Conservation (phyloP, 2,888 invertebrate genomes). For the Euplexia lucipara region DNA sequence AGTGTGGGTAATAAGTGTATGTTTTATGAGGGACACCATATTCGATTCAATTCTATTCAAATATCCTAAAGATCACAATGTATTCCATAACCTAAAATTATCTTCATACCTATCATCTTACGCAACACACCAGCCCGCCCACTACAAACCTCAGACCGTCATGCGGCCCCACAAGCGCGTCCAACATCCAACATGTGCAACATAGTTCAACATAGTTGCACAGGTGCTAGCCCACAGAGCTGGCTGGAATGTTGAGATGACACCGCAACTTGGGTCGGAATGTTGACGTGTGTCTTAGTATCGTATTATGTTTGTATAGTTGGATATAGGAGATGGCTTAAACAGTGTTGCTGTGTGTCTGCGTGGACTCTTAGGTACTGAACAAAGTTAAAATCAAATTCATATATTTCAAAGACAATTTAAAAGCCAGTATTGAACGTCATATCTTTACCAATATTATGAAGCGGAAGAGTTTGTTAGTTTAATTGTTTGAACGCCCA, state of each 20-base stretch:
- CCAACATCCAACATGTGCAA: conserved; percentile 49
- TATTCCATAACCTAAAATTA: not conserved
- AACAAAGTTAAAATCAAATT: too few relatives aligned
- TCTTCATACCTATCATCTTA: not conserved
- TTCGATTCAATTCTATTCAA: too few relatives aligned
- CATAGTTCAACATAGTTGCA: conserved; percentile 49
- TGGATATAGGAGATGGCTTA: not conserved
- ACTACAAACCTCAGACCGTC: conserved; percentile 15
- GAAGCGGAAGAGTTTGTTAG: too few relatives aligned
- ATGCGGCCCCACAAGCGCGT: conserved; percentile 44
- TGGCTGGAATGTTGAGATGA: conserved; percentile 44
- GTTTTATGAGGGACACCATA: too few relatives aligned
- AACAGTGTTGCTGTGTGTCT: not conserved
- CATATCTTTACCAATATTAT: too few relatives aligned
- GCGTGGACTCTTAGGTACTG: not conserved
- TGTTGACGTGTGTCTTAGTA: conserved; percentile 5
- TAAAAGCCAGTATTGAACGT: too few relatives aligned
- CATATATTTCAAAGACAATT: too few relatives aligned
- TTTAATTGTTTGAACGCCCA: too few relatives aligned
- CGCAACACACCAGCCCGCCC: conserved; percentile 13
- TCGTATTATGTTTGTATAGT: not conserved
- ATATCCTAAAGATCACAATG: not conserved
- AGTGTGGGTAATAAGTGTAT: too few relatives aligned
- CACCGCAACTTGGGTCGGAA: conserved; percentile 39
- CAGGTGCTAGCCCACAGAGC: conserved; percentile 44